Base-by-base conservation (phyloP, 2,888 invertebrate genomes). In the Caenorhabditis drosophilae region DNA sequence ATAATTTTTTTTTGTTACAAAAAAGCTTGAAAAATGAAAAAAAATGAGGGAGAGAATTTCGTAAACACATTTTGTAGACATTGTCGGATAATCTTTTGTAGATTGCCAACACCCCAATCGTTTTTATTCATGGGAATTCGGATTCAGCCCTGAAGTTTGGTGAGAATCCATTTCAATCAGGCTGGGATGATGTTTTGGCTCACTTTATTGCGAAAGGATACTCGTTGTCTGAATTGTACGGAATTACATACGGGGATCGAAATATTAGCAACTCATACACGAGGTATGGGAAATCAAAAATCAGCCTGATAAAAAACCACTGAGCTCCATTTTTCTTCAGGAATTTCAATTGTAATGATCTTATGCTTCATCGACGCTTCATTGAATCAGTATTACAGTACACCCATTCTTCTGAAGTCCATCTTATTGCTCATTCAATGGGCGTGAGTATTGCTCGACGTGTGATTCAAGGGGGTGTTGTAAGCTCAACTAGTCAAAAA, bases 71-170 rank as follows among this genome's bases (percentile, higher is more conserved):
- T n/a, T n/a, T n/a, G n/a, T n/a, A n/a, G n/a, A n/a, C n/a, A n/a
- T n/a, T n/a, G n/a, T n/a, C n/a, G n/a, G n/a, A n/a, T n/a, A n/a
- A 25, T n/a, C n/a, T 4, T 36, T 57, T 75, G 18, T 38, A 78
- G 77, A 53, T 76, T 23, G n/a, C 40, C 2, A 57, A 71, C 16
- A 67, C 57, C 2, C 80, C 80, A 1, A 71, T 80, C 9, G 36
- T 80, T 11, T 80, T 80, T 63, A 73, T 80, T 26, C 80, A 80
- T 54, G 80, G 80, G 18, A 80, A 80, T 52, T 79, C 78, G 4
- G 80, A 80, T 54, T 77, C 76, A 0, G 80, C 80, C 1, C 53
- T 80, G 34, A 67, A 74, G 40, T 53, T 60, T 25, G 66, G 68
- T 12, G 61, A 63, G 0, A 45, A 62, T 3, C 62, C 38, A n/a